Base-by-base conservation (phyloP, 2,888 invertebrate genomes). In the Melieria crassipennis region DNA sequence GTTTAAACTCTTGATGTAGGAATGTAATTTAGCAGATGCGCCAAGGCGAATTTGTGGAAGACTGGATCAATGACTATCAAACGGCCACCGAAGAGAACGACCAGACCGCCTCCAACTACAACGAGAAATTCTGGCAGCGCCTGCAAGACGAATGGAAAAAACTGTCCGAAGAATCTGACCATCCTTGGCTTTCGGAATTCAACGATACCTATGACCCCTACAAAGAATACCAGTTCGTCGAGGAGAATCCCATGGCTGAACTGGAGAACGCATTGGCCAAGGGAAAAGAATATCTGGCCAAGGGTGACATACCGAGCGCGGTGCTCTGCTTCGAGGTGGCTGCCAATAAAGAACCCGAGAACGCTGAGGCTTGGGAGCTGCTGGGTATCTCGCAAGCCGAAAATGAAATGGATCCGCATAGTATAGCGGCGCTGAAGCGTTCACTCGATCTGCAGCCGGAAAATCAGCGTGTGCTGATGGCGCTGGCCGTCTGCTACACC, bases 241-340 rank as follows among this genome's bases (percentile, higher is more conserved):
- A 94, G 80, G 92, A 95, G 52, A 98, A 98, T 89, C 93, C 96
- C 10, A 93, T 97, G 91, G 87, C 90, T 64, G 91, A 93, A 79
- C 87, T 92, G 76, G 89, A 89, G 66, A 92, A 94, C 88, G 94
- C 97, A 0, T 90, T 98, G 73, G 93, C 93, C 84, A 92, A 94
- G 79, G 98, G 98, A 0, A 92, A 96, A 83, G 90, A 92, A 79
- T 92, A 93, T 83, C 87, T 98, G 76, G 90, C 91, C 79, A 91
- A 91, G 78, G 98, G 98, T 9, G 98, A 99, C 87, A 90, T 99
- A 76, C 96, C 98, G 47, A 95, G 96, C 78, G 99, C 99, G 13
- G 97, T 98, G 0, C 87, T 99, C 45, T 94, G 97, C 82, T 99
- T 99, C 88, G 99, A 99, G 88, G 96, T 96, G 65, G 98, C 98